Evolutionary conservation across 2,113 vertebrate genomes (phyloP).

Genomic region (Eurypyga helias): DNA sequence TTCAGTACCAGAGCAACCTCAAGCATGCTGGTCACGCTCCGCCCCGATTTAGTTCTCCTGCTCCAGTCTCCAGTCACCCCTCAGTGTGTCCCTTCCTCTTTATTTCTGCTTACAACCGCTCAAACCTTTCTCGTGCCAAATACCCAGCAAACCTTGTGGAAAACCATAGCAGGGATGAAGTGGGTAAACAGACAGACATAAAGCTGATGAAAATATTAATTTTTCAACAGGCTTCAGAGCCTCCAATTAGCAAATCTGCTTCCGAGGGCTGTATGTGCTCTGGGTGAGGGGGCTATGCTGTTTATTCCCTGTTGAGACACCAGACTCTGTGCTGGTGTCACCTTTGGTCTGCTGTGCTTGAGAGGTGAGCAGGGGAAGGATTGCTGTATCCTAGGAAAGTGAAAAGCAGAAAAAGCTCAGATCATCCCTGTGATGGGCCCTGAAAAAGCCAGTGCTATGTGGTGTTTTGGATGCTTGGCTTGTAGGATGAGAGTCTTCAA

Average conservation of each 20-base stretch:
- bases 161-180: background rate
- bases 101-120: background rate
- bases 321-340: background rate
- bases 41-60: background rate
- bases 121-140: background rate
- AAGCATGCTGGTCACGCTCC: background rate
- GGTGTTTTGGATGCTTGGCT: background rate
- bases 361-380: background rate
- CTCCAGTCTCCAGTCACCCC: background rate
- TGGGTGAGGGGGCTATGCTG: background rate
- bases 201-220: conserved; percentile 45
- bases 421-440: background rate
- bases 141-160: background rate
- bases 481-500: background rate
- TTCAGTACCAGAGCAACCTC: background rate
- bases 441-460: background rate
- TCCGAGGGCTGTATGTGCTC: background rate
- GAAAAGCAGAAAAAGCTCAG: background rate
- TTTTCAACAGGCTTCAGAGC: conserved; percentile 41
- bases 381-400: background rate
- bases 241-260: conserved; percentile 9
- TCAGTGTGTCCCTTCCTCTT: background rate
- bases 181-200: conserved; percentile 25
- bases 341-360: background rate
- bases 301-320: background rate